Base-by-base conservation (phyloP, 2,888 invertebrate genomes). In the Bellardia pandia region DNA sequence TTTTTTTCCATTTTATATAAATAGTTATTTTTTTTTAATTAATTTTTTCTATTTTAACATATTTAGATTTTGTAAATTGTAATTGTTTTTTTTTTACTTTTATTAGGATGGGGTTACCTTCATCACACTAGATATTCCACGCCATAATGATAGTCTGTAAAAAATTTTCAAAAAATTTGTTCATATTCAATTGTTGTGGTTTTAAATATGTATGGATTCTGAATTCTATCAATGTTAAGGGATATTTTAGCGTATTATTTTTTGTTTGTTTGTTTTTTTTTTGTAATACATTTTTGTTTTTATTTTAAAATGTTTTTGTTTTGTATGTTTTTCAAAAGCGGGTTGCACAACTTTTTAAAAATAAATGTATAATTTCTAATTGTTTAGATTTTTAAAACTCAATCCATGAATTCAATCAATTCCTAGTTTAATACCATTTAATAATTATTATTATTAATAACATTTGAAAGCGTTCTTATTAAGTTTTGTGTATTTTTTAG, bases 81-180 rank as follows among this genome's bases (percentile, higher is more conserved):
- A 23, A 23, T 23, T 23, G 30, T 48, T 69, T 45, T 45, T 7
- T 45, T 45, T 45, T 45, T 45, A 45, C 45, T 45, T 45, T 86
- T 80, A 75, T 85, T 69, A 37, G 78, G 72, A 90, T 92, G 83
- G 83, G 91, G 92, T 91, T 92, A 92, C 92, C 92, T 92, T 92
- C 91, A 92, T 92, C 92, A 92, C 92, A 92, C 92, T 90, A 92
- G 92, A 90, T 92, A 92, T 90, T 92, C 92, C 92, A 92, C 92
- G 90, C 91, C 92, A 91, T 91, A 92, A 91, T 91, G 92, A 91
- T 91, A 92, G 91, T 92, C 92, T 92, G 92, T 88, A 92, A 92
- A 90, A 90, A 85, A 88, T 88, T 85, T 89, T 88, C 79, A 85
- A 88, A 88, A 87, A 88, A 88, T 89, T 88, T 86, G 78, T 79